Conservation (phyloP, 2,113 vertebrate genomes). For the Leucopsar rothschildi region DNA sequence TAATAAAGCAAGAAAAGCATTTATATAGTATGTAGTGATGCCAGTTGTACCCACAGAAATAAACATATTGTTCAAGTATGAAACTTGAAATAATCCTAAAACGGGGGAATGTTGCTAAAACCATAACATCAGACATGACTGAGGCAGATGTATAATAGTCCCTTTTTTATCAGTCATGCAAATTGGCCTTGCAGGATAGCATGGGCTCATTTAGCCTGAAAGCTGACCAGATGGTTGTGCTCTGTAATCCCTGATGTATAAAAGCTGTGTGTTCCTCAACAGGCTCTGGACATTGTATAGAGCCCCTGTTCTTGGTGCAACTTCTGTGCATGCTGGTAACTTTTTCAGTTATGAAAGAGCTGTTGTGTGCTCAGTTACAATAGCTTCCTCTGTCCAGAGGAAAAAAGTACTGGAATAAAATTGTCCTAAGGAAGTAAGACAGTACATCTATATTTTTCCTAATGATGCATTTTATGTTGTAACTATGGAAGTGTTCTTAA, state of each 20-base stretch:
- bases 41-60: neutral
- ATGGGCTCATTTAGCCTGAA: slow-evolving; percentile 44
- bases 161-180: slow-evolving; percentile 4
- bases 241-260: slow-evolving; percentile 45
- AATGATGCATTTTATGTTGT: slow-evolving; percentile 20
- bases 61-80: neutral
- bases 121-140: neutral
- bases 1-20: neutral
- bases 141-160: neutral
- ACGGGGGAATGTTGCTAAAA: neutral
- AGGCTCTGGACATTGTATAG: slow-evolving; percentile 38
- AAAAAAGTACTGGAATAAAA: slow-evolving; percentile 42
- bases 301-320: slow-evolving; percentile 28
- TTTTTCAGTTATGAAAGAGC: slow-evolving; percentile 54
- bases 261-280: slow-evolving; percentile 37
- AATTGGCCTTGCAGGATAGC: neutral
- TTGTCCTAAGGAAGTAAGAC: slow-evolving; percentile 30
- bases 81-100: neutral
- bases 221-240: slow-evolving; percentile 60
- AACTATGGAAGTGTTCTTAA: neutral
- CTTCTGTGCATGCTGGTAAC: slow-evolving; percentile 39
- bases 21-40: neutral
- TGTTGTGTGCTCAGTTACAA: slow-evolving; percentile 51
- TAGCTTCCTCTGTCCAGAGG: slow-evolving; percentile 53
- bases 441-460: slow-evolving; percentile 38